Conservation (phyloP, 2,113 vertebrate genomes). For the Cololabis saira region DNA sequence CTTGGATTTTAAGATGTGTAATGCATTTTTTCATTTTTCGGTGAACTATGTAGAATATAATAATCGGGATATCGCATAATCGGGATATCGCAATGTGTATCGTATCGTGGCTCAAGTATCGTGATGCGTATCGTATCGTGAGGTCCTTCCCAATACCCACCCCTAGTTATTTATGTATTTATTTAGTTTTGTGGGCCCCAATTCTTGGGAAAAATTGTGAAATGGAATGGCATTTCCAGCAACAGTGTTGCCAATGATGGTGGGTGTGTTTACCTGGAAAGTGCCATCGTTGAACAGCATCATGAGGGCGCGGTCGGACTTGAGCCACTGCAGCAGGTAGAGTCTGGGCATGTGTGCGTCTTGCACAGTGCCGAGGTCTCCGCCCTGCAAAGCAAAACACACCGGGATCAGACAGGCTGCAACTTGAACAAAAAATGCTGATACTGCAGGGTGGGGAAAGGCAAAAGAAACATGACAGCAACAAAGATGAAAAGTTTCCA, state of each 20-base stretch:
- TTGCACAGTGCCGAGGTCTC: constrained; percentile 88
- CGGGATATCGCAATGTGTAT: too few species aligned
- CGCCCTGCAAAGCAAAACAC: constrained; percentile 83
- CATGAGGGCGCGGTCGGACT: constrained; percentile 97
- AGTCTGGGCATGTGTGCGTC: constrained; percentile 90
- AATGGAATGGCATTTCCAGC: constrained; percentile 16
- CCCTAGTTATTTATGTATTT: background rate
- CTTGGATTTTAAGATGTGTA: too few species aligned
- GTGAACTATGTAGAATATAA: too few species aligned
- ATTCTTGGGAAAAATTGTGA: background rate
- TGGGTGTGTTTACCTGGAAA: constrained; percentile 89
- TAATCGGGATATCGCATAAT: too few species aligned
- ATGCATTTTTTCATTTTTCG: too few species aligned
- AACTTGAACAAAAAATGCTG: constrained; percentile 22
- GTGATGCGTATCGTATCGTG: too few species aligned
- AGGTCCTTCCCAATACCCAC: too few species aligned
- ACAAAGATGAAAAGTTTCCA: background rate
- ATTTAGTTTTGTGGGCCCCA: background rate
- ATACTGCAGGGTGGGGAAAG: constrained; percentile 33
- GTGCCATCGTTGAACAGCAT: constrained; percentile 99
- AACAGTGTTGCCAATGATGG: constrained; percentile 8
- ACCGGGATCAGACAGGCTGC: constrained; percentile 37
- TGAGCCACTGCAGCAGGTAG: constrained; percentile 97
- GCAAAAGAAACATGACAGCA: constrained; percentile 16
- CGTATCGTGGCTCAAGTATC: too few species aligned